Conservation (phyloP, 2,113 vertebrate species). For the Monarcha castaneiventris region DNA sequence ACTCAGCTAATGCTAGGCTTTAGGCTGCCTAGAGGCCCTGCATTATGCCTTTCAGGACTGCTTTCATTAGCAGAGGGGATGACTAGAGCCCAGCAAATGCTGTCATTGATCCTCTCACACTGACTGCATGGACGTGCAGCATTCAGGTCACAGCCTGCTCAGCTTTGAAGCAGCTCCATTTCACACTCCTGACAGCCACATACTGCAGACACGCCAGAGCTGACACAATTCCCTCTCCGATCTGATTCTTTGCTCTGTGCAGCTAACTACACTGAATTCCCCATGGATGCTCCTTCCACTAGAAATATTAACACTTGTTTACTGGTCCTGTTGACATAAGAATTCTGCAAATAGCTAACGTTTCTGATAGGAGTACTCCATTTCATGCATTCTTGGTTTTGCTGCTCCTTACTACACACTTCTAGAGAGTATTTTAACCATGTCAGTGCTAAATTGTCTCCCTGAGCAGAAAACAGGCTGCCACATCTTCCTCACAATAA, state of each 20-base stretch:
- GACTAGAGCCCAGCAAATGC: conserved; percentile 73
- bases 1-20: conserved; percentile 73
- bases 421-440: neutral
- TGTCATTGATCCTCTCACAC: conserved; percentile 78
- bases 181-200: conserved; percentile 71
- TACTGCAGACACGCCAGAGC: conserved; percentile 55
- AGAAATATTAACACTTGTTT: conserved; percentile 80
- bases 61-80: conserved; percentile 78
- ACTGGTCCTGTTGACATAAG: conserved; percentile 73
- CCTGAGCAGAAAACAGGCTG: neutral
- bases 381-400: neutral
- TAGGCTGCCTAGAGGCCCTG: conserved; percentile 74
- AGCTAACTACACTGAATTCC: conserved; percentile 69
- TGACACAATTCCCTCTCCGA: conserved; percentile 66
- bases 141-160: conserved; percentile 75
- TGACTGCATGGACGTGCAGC: conserved; percentile 62
- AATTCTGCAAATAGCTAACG: conserved; percentile 66
- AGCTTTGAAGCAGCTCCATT: conserved; percentile 77
- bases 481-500: neutral
- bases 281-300: conserved; percentile 51
- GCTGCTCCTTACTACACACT: neutral
- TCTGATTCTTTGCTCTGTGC: conserved; percentile 50
- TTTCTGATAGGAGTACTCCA: conserved; percentile 31
- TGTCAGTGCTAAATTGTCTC: neutral
- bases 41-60: conserved; percentile 72